Evolutionary conservation across 2,888 invertebrate species (phyloP).

Genomic region (Tenthredo mesomela): DNA sequence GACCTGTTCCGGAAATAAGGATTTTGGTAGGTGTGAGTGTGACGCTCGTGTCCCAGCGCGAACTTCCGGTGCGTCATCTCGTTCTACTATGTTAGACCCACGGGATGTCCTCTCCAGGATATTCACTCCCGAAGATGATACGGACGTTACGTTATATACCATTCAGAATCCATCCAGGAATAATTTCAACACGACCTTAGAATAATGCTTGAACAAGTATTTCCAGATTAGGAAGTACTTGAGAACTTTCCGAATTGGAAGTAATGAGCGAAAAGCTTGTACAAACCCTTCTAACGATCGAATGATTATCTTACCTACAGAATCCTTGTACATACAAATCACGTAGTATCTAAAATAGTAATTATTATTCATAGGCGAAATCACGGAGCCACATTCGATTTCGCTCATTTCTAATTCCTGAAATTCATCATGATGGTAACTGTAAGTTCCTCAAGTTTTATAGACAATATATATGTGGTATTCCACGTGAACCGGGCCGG

Average conservation of each 20-base stretch:
- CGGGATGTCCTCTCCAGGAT: conserved; percentile 7
- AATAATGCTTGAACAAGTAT: neutral
- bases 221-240: neutral
- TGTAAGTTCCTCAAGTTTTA: too few relatives aligned
- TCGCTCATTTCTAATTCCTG: neutral
- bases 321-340: neutral
- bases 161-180: neutral
- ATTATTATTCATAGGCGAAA: neutral
- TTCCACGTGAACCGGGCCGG: too few relatives aligned
- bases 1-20: conserved; percentile 49
- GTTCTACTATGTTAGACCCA: neutral
- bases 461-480: too few relatives aligned
- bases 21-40: conserved; percentile 22
- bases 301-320: neutral
- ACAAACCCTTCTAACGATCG: neutral
- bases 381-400: neutral
- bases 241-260: neutral
- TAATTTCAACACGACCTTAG: neutral
- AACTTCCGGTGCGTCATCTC: conserved; percentile 33
- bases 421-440: neutral
- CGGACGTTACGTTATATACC: neutral
- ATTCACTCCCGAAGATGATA: neutral
- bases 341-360: neutral
- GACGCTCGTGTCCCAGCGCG: conserved; percentile 30
- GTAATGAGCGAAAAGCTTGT: neutral